phyloP scores from a whole-genome alignment of 2,113 vertebrate species.

The Eulacestoma nigropectus region DNA sequence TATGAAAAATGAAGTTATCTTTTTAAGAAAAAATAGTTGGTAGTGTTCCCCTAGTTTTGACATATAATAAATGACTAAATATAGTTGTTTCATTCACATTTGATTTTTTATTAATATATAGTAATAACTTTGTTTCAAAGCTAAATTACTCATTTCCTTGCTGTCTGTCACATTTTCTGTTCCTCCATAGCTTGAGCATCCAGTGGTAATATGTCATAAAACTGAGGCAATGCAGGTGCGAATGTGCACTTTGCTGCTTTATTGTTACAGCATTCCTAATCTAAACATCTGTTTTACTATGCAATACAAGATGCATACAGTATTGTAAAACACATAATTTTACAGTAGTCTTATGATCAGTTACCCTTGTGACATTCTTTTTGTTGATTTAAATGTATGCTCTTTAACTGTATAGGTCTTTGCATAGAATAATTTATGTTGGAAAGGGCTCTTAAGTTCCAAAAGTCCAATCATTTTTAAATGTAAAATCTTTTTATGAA shows the following conservation, averaged over 20 bases:
- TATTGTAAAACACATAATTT: not conserved
- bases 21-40: not conserved
- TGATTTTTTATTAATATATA: not conserved
- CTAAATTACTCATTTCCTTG: not conserved
- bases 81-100: not conserved
- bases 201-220: not conserved
- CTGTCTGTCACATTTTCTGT: not conserved
- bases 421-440: not conserved
- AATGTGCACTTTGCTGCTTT: not conserved
- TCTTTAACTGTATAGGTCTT: not conserved
- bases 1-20: too few relatives aligned
- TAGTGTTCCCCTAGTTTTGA: not conserved
- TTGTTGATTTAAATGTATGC: not conserved
- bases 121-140: not conserved
- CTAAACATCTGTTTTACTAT: not conserved
- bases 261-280: not conserved
- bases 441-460: not conserved
- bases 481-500: not conserved
- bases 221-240: fast-evolving
- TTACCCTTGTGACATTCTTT: not conserved
- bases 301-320: not conserved
- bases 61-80: not conserved
- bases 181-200: not conserved
- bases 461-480: not conserved
- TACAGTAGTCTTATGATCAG: not conserved